Percentiles rank a stretch among this genome's conserved stretches.
Conservation (phyloP, 2,113 vertebrate species). For the Pampusana beccarii region DNA sequence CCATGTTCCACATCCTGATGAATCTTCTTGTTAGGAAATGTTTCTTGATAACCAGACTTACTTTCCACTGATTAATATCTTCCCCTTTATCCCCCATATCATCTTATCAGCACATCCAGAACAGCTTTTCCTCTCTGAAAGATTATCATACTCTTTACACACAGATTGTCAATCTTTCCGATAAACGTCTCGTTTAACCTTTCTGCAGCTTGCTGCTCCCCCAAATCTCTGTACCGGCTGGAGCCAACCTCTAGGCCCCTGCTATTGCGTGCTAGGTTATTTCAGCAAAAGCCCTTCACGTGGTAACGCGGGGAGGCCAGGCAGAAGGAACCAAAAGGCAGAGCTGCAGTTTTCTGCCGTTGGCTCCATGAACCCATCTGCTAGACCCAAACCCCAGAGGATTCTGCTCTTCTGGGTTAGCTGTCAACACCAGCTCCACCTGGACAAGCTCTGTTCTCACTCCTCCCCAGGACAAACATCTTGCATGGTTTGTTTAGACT, state of each 20-base stretch:
- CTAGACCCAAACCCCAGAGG: not conserved
- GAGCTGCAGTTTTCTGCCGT: not conserved
- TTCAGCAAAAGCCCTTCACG: not conserved
- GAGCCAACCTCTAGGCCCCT: not conserved
- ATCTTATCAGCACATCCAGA: not conserved
- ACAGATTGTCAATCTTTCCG: not conserved
- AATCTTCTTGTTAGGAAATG: not conserved
- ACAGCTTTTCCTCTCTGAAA: not conserved
- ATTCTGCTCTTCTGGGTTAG: not conserved
- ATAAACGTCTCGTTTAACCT: not conserved
- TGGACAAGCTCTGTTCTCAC: not conserved
- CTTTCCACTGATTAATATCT: not conserved
- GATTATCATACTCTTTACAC: not conserved
- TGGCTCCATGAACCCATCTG: not conserved
- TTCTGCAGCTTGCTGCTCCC: not conserved
- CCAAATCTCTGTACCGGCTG: not conserved
- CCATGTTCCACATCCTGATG: not conserved
- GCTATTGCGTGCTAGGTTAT: fast-evolving
- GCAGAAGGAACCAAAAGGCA: not conserved
- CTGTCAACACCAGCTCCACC: not conserved
- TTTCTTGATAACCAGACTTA: not conserved
- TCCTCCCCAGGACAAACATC: not conserved
- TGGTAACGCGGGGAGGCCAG: not conserved
- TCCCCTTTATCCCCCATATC: not conserved
- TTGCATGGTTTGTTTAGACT: fast-evolving